Evolutionary conservation across 2,797 vertebrate species (phyloP).

Genomic region (Heteromormyrus szaboi): DNA sequence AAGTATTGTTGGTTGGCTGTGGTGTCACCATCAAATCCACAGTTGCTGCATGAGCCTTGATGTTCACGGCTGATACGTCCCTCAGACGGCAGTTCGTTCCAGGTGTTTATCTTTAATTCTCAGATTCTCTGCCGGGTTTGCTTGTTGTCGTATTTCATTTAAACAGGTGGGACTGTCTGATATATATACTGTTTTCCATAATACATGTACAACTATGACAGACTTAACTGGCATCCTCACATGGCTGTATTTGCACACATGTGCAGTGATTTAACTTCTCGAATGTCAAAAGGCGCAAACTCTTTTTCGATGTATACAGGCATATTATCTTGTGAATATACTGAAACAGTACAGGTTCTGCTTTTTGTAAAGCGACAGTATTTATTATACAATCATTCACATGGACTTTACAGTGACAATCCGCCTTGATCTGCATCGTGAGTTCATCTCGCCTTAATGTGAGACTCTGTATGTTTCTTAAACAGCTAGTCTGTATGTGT

Average conservation of each 20-base stretch:
- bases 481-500: not conserved
- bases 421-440: not conserved
- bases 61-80: not conserved
- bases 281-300: not conserved
- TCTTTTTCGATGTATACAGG: not conserved
- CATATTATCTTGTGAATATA: not conserved
- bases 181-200: not conserved
- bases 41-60: not conserved
- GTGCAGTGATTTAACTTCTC: not conserved
- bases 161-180: not conserved
- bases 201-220: not conserved
- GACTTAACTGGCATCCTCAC: not conserved
- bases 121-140: not conserved
- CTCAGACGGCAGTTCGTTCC: not conserved
- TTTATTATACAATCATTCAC: not conserved
- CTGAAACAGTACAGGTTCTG: not conserved
- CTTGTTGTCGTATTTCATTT: not conserved
- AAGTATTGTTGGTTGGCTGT: not conserved
- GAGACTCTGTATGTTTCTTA: not conserved
- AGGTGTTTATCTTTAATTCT: not conserved
- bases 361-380: not conserved
- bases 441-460: not conserved
- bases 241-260: not conserved
- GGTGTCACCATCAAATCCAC: not conserved
- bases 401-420: not conserved